phyloP scores from a whole-genome alignment of 2,113 vertebrate species.

The Gymnogyps californianus region DNA sequence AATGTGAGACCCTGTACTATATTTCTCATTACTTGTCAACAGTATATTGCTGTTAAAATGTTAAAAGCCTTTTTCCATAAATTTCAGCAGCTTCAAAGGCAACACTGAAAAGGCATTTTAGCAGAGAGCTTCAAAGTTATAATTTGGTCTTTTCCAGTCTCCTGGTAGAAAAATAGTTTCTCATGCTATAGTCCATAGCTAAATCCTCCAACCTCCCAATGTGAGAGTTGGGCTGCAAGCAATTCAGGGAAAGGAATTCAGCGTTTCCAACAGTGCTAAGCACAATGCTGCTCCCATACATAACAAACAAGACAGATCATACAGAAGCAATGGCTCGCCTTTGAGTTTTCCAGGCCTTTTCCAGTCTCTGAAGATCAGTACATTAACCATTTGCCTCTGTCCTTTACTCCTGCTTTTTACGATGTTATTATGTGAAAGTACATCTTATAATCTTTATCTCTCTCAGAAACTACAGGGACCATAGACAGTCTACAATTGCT shows the following conservation, averaged over 20 bases:
- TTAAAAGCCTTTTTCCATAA: background rate
- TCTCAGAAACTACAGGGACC: background rate
- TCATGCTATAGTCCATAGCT: background rate
- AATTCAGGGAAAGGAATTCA: background rate
- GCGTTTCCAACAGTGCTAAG: background rate
- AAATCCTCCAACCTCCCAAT: background rate
- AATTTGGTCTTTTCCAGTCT: background rate
- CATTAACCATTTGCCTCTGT: background rate
- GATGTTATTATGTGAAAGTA: background rate
- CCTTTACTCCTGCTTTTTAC: background rate
- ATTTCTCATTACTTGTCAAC: background rate
- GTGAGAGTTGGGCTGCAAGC: background rate
- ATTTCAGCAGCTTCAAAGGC: background rate
- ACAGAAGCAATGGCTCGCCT: background rate
- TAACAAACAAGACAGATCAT: background rate
- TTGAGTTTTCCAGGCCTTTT: background rate
- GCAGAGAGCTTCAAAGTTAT: background rate
- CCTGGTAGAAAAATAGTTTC: background rate
- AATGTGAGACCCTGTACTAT: background rate
- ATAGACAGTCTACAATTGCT: background rate
- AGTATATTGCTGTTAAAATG: background rate
- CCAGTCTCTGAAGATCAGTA: background rate
- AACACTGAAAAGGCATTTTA: background rate
- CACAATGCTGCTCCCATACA: background rate
- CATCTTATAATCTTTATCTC: background rate